Conservation (phyloP, 1,140 invertebrate genomes). For the Pseudobourletiella spinata region DNA sequence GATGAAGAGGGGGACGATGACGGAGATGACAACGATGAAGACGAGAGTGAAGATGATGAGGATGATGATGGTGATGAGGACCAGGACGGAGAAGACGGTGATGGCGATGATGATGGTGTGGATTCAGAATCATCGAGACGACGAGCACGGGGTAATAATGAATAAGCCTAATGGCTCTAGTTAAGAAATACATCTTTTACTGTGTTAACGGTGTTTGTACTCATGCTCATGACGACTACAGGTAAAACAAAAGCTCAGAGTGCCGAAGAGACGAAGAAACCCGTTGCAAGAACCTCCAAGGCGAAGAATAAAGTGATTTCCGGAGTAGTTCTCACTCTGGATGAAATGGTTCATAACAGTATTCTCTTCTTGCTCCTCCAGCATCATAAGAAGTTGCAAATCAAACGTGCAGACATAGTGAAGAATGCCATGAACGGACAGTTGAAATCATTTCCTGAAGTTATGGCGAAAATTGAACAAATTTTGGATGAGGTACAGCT, state of each 20-base stretch:
- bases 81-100: not conserved
- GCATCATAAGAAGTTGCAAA: slow-evolving; percentile 27
- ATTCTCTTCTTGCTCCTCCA: slow-evolving; percentile 24
- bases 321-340: slow-evolving; percentile 8
- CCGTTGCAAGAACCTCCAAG: too few relatives aligned
- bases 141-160: too few relatives aligned
- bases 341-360: slow-evolving; percentile 32
- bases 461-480: slow-evolving; percentile 17
- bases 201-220: too few relatives aligned
- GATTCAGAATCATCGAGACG: not conserved
- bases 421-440: slow-evolving; percentile 31
- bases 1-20: not conserved
- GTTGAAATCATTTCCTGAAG: slow-evolving; percentile 9
- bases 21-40: not conserved
- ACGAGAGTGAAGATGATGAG: not conserved
- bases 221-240: too few relatives aligned
- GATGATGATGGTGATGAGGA: not conserved
- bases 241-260: too few relatives aligned
- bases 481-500: slow-evolving; percentile 14
- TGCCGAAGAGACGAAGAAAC: too few relatives aligned
- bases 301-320: too few relatives aligned
- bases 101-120: not conserved
- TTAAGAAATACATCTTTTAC: too few relatives aligned
- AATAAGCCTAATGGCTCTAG: not conserved
- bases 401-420: slow-evolving; percentile 29